These are phyloP conservation scores for Syndactyla subalaris DNA, from an alignment of 2,797 vertebrate species.

Conservation along the genomic window DNA sequence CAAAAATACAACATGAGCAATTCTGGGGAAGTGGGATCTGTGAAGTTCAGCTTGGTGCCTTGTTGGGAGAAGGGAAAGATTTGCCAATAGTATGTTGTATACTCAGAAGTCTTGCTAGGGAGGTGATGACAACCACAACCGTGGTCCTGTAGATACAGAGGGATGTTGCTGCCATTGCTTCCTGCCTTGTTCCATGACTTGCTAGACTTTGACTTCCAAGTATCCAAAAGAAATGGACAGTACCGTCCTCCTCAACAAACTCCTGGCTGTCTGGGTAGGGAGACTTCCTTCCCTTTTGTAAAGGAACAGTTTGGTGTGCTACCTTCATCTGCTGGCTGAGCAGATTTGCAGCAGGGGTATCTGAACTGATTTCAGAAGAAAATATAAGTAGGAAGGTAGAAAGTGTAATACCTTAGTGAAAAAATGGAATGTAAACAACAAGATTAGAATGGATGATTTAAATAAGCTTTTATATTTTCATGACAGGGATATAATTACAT, in stretches of 20 bases:
- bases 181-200: not conserved
- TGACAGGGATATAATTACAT: not conserved
- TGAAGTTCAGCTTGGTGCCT: not conserved
- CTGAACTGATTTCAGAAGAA: not conserved
- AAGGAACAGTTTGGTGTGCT: not conserved
- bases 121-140: rapidly evolving
- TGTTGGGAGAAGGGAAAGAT: not conserved
- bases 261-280: not conserved
- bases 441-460: not conserved
- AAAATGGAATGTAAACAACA: not conserved
- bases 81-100: not conserved
- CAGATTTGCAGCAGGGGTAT: not conserved
- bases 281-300: not conserved
- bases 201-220: not conserved
- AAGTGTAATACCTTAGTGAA: not conserved
- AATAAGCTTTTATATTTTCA: not conserved
- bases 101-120: not conserved
- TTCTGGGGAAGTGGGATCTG: not conserved
- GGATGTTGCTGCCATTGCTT: not conserved
- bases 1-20: not conserved
- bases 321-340: not conserved
- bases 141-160: not conserved
- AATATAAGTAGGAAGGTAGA: not conserved
- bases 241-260: not conserved
- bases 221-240: not conserved